Evolutionary conservation across 2,113 vertebrate genomes (phyloP).

Genomic region (Tragelaphus strepsiceros): DNA sequence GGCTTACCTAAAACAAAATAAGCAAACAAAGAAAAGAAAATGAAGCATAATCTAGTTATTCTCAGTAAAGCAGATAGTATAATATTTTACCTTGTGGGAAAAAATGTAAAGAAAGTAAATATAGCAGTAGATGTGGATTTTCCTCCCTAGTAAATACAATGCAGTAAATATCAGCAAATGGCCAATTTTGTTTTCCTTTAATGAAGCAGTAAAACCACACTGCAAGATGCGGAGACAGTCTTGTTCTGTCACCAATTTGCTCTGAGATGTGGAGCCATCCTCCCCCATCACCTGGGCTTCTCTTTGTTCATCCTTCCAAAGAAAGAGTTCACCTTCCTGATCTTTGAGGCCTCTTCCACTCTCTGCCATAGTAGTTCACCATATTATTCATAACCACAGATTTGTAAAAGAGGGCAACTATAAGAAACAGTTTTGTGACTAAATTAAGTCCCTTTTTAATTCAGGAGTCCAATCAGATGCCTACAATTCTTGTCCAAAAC

Average conservation of each 20-base stretch:
- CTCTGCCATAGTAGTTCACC: not conserved
- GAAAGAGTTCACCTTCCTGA: not conserved
- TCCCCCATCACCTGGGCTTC: not conserved
- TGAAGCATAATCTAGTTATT: slow-evolving; percentile 47
- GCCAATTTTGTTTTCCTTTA: slow-evolving; percentile 43
- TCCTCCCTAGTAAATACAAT: slow-evolving; percentile 47
- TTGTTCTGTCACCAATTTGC: not conserved
- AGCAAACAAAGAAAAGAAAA: slow-evolving; percentile 55
- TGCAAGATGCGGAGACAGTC: not conserved
- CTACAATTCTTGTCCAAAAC: not conserved
- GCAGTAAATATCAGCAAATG: not conserved
- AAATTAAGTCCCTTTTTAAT: not conserved
- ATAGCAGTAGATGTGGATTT: not conserved
- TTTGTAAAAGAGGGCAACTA: not conserved
- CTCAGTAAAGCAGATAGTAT: slow-evolving; percentile 40
- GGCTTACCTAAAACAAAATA: slow-evolving; percentile 87
- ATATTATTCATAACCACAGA: not conserved
- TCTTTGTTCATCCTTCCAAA: not conserved
- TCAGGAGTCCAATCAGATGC: not conserved
- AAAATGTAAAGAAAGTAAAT: slow-evolving; percentile 25
- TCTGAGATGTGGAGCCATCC: not conserved
- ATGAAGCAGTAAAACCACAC: slow-evolving; percentile 48
- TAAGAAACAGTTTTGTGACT: not conserved
- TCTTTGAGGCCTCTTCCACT: not conserved
- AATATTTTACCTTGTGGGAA: not conserved